These are phyloP conservation scores for Philotrypesis tridentata DNA, from an alignment of 1,140 invertebrate genomes.

Conservation along the genomic window DNA sequence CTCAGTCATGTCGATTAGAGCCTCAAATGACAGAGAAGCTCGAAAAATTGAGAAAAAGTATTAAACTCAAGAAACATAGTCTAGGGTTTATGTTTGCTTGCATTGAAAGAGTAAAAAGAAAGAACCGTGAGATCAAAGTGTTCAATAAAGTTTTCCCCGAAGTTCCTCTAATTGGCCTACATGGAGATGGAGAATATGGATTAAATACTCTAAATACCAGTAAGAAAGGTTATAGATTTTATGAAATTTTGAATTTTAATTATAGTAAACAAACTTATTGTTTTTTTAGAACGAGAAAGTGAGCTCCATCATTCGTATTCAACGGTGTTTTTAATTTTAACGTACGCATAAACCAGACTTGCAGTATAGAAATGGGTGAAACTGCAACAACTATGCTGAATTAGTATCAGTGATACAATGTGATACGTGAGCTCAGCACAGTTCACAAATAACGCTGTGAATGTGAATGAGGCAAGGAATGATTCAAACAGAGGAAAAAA, in stretches of 20 bases:
- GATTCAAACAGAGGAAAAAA: conserved; percentile 4
- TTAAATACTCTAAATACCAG: conserved; percentile 59
- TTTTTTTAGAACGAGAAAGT: conserved; percentile 54
- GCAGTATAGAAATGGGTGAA: background rate
- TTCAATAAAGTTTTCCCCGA: conserved; percentile 77
- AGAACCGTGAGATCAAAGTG: conserved; percentile 75
- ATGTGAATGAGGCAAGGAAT: conserved; percentile 22
- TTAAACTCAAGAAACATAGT: conserved; percentile 64
- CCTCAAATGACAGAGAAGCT: conserved; percentile 57
- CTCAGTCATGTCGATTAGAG: conserved; percentile 53
- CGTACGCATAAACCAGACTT: conserved; percentile 59
- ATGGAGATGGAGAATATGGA: conserved; percentile 78
- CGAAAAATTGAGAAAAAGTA: conserved; percentile 52
- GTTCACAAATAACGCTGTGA: conserved; percentile 17
- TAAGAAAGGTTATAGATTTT: conserved; percentile 49
- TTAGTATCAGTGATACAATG: conserved; percentile 40
- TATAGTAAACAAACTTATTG: background rate
- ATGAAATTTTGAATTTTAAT: background rate
- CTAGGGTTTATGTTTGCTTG: conserved; percentile 79
- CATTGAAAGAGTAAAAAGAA: conserved; percentile 69
- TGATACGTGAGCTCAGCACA: conserved; percentile 21
- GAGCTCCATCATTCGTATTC: conserved; percentile 54
- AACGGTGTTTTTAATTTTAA: conserved; percentile 67
- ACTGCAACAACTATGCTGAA: background rate
- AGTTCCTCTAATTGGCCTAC: conserved; percentile 76